Percentiles rank a stretch among this genome's conserved stretches.
These are phyloP conservation scores for Tortrix viridana DNA, from an alignment of 2,888 invertebrate species.

Conservation along the genomic window DNA sequence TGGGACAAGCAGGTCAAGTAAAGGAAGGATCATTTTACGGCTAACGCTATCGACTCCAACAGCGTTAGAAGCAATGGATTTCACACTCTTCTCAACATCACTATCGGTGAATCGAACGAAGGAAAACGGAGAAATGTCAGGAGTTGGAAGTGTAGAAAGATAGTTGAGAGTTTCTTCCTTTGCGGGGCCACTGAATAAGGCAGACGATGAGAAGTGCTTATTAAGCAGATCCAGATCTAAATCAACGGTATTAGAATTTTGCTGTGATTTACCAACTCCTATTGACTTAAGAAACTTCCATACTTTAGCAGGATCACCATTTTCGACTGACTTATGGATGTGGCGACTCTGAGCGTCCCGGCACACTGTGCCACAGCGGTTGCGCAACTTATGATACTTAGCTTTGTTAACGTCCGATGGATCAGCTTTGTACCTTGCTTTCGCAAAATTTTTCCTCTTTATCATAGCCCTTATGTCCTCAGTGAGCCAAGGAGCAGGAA, in stretches of 20 bases:
- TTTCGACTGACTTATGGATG: background rate
- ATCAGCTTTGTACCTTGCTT: constrained; percentile 21
- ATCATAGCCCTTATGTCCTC: constrained; percentile 24
- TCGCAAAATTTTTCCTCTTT: constrained; percentile 28
- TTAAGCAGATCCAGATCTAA: background rate
- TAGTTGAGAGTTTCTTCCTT: background rate
- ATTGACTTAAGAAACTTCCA: background rate
- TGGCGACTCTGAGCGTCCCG: background rate
- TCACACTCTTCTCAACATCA: constrained; percentile 37
- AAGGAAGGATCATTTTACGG: constrained; percentile 38
- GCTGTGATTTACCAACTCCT: background rate
- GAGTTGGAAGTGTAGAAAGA: background rate
- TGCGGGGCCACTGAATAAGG: background rate
- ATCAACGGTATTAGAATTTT: background rate
- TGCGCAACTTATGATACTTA: background rate
- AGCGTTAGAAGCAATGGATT: constrained; percentile 36
- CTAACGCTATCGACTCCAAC: constrained; percentile 39
- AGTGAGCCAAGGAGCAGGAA: constrained; percentile 38
- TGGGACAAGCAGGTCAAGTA: constrained; percentile 35
- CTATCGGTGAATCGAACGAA: background rate
- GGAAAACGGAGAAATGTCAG: background rate
- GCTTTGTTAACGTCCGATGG: constrained; percentile 12
- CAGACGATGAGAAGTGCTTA: constrained; percentile 2
- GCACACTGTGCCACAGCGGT: constrained; percentile 1
- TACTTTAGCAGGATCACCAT: background rate